phyloP scores from a whole-genome alignment of 2,797 vertebrate genomes.

The Lagorchestes hirsutus region DNA sequence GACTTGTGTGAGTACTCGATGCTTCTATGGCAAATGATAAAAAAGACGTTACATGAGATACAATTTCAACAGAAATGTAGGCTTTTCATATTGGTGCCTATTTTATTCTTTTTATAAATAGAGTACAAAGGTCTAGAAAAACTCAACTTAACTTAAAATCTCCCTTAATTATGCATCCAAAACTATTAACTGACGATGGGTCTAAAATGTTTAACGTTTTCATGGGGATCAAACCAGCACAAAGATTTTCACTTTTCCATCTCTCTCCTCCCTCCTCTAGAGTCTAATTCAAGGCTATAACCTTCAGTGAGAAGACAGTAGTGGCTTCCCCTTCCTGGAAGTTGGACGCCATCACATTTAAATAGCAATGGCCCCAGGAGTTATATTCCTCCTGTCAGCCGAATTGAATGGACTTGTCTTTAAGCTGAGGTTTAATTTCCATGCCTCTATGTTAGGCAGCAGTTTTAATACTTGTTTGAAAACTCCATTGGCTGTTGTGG shows the following conservation, averaged over 20 bases:
- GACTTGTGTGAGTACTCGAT: not conserved
- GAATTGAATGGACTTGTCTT: conserved; percentile 16
- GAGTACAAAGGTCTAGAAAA: not conserved
- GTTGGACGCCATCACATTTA: not conserved
- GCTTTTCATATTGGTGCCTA: not conserved
- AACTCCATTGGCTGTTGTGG: not conserved
- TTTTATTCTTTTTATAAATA: not conserved
- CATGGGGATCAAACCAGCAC: not conserved
- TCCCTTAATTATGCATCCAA: not conserved
- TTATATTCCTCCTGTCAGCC: not conserved
- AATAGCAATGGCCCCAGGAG: not conserved
- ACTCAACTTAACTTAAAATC: not conserved
- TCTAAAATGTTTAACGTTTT: not conserved
- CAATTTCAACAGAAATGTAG: not conserved
- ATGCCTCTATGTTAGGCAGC: not conserved
- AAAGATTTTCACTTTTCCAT: not conserved
- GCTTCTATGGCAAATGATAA: not conserved
- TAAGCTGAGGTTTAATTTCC: not conserved
- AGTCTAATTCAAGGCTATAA: not conserved
- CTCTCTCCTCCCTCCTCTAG: not conserved
- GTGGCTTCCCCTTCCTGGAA: not conserved
- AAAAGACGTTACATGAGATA: not conserved
- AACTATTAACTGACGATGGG: not conserved
- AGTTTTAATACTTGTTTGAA: not conserved
- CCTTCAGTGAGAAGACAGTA: not conserved